Percentiles rank a stretch among this genome's conserved stretches.
phyloP scores from a whole-genome alignment of 2,113 vertebrate species.

The Sisor rabdophorus region DNA sequence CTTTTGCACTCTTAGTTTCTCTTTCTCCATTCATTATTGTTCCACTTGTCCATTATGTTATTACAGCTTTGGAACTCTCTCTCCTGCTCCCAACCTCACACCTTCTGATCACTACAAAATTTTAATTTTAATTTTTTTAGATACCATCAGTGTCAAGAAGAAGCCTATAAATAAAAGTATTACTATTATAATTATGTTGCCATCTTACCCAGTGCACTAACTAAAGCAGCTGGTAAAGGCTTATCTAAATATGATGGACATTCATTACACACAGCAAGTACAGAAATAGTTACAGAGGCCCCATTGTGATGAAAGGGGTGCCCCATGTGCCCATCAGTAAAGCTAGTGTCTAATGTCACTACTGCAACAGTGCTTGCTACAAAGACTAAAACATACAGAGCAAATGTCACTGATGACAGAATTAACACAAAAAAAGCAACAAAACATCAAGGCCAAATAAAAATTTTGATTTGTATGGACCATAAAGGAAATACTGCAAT shows the following conservation, averaged over 20 bases:
- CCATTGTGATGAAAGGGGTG: background rate
- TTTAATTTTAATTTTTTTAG: too few species aligned
- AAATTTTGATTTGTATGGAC: background rate
- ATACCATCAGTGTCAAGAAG: too few species aligned
- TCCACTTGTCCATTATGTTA: too few species aligned
- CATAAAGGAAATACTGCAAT: background rate
- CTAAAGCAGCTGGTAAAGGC: constrained; percentile 6
- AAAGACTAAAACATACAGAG: background rate
- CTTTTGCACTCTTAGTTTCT: too few species aligned
- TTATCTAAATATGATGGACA: constrained; percentile 1
- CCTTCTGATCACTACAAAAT: too few species aligned
- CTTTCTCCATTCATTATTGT: too few species aligned
- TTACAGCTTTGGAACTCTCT: too few species aligned
- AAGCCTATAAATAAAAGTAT: too few species aligned
- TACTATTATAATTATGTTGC: too few species aligned
- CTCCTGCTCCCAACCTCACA: too few species aligned
- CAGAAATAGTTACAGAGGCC: background rate
- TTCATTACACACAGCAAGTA: constrained; percentile 3
- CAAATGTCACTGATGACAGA: background rate
- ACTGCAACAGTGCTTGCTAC: background rate
- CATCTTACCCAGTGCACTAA: too few species aligned
- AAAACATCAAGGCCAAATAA: background rate
- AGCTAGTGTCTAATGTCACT: background rate
- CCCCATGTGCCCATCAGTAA: background rate
- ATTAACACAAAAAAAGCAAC: background rate